Evolutionary conservation across 35 echinoderm and acorn worm species (phyloP), one percentile per base, ranked within the genome.

Genomic region (Ptychodera flava): DNA sequence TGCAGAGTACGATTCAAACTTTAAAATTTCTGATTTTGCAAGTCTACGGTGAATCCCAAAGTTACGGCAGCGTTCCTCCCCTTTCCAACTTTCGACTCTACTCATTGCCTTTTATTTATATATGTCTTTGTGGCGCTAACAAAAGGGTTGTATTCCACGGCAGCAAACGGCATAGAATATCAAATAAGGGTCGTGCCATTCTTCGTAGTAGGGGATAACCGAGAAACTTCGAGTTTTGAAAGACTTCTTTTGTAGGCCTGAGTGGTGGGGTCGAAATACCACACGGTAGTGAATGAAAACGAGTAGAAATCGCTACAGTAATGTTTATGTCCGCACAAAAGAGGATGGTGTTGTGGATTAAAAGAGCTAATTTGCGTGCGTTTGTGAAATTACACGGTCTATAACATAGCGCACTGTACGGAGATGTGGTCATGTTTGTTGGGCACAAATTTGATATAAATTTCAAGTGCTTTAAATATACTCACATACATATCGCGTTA

Each of bases 81-180:
- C 45, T 64, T 64, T 64, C 45, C 45, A 64, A 64, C 45, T 64
- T 64, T 64, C 6, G 22, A 64, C 45, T 64, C 6, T 64, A 64
- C 45, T 64, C 45, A 64, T 64, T 64, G 45, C 45, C 45, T 64
- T 64, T 64, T 64, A 64, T 64, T 64, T 64, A 64, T 64, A 64
- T 64, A 64, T 64, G 45, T 64, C 45, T 64, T 64, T 64, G 45
- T 64, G 45, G 45, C 45, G 45, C 45, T 64, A 64, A 64, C 45
- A 64, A 64, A 64, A 64, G 45, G 45, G 45, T 22, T 64, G 45
- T 64, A 64, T 64, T 64, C 45, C 22, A 64, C 6, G 6, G 22
- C 22, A 64, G 45, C 22, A 6, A 64, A 64, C 45, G 45, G 45
- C 45, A 64, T 64, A 64, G 45, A 64, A 64, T 64, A 64, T 64